phyloP scores from a whole-genome alignment of 2,113 vertebrate genomes.

The Lanius collurio region DNA sequence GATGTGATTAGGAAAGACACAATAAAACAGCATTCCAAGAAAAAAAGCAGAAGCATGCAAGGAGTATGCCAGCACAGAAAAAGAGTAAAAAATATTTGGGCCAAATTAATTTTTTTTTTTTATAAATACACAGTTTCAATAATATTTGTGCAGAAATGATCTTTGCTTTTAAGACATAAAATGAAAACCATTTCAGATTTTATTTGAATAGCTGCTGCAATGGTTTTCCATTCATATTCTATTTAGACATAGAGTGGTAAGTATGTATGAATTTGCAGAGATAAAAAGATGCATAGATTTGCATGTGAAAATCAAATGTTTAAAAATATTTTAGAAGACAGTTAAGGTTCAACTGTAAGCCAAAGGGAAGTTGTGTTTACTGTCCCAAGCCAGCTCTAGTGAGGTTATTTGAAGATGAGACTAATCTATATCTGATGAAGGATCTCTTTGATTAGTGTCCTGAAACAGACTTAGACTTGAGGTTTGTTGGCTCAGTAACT shows the following conservation, averaged over 20 bases:
- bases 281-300: not conserved
- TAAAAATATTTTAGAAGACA: not conserved
- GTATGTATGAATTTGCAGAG: not conserved
- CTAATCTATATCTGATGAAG: not conserved
- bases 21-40: not conserved
- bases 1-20: not conserved
- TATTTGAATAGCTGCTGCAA: not conserved
- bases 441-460: not conserved
- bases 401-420: not conserved
- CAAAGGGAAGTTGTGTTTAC: not conserved
- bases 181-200: not conserved
- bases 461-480: not conserved
- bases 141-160: not conserved
- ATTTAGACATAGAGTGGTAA: not conserved
- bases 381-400: not conserved
- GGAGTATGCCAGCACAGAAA: not conserved
- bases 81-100: not conserved
- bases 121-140: not conserved
- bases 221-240: not conserved
- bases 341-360: not conserved
- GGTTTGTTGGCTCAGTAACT: slow-evolving; percentile 23
- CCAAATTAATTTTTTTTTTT: not conserved
- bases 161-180: not conserved
- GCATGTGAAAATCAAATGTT: not conserved
- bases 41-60: not conserved